A percentile compares a stretch with the other conserved stretches of the same genome.
Conservation (phyloP, 2,888 invertebrate species). For the Athripsodes cinereus region DNA sequence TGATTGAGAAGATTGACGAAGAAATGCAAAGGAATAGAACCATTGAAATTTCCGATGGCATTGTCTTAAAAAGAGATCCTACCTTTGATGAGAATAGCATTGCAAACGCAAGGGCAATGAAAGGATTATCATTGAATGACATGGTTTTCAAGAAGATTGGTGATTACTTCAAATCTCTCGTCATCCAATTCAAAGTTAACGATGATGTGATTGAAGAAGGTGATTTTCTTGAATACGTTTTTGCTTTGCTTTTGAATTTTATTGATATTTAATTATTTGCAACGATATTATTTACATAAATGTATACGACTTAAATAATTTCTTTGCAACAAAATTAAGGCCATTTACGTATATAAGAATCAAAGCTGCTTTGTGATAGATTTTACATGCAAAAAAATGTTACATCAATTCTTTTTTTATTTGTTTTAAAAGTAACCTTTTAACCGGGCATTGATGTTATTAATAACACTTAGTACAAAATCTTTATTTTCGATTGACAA, state of each 20-base stretch:
- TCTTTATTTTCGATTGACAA: no score
- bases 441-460: no score
- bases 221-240: constrained; percentile 5
- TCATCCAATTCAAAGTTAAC: constrained; percentile 38
- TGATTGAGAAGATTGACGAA: constrained; percentile 22
- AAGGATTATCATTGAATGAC: constrained; percentile 28
- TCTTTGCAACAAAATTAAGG: no score
- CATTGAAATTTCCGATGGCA: constrained; percentile 17
- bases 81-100: constrained; percentile 14
- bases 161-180: constrained; percentile 39
- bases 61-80: constrained; percentile 22
- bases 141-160: constrained; percentile 37
- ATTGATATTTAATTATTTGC: not conserved
- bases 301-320: no score
- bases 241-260: not conserved
- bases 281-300: no score
- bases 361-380: no score
- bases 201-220: constrained; percentile 32
- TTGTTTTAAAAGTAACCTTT: no score
- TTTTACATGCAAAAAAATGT: no score
- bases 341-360: no score
- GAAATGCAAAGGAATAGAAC: constrained; percentile 20
- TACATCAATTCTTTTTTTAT: no score
- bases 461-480: no score
- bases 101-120: constrained; percentile 11